These are phyloP conservation scores for Lamellibrachia luymesi DNA, from an alignment of 1,140 invertebrate species.

Conservation along the genomic window DNA sequence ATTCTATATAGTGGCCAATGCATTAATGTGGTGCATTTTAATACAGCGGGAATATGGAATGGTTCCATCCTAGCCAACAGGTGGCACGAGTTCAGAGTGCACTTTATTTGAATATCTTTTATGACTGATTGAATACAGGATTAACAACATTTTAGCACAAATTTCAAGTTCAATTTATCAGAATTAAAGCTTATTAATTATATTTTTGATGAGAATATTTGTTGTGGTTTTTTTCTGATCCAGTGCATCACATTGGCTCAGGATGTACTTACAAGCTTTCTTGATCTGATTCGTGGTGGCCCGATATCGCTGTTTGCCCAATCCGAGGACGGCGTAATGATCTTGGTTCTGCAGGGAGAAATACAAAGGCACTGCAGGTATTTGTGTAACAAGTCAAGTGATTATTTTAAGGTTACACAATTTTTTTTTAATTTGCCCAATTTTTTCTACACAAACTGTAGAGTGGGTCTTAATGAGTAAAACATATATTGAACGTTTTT, in stretches of 20 bases:
- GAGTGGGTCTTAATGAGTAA: not conserved
- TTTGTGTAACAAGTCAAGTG: not conserved
- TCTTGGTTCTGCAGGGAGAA: conserved; percentile 74
- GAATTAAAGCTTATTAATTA: not conserved
- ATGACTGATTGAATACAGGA: not conserved
- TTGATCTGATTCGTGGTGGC: conserved; percentile 91
- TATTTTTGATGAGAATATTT: not conserved
- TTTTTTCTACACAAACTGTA: not conserved
- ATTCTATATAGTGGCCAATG: no score
- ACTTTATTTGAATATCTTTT: not conserved
- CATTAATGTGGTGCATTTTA: no score
- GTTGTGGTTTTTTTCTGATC: not conserved
- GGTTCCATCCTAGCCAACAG: not conserved
- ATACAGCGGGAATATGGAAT: no score
- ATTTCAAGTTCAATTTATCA: not conserved
- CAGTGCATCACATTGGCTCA: conserved; percentile 1
- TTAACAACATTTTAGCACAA: not conserved
- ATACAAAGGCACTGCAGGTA: not conserved
- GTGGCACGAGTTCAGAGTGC: not conserved
- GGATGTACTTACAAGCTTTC: conserved; percentile 76
- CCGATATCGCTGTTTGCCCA: conserved; percentile 74
- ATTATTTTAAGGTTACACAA: not conserved
- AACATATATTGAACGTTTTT: no score
- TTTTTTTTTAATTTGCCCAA: no score
- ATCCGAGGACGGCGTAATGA: conserved; percentile 90